phyloP scores from a whole-genome alignment of 37 sponge, comb jelly and placozoan species.

The Cliona cf. orientalis region DNA sequence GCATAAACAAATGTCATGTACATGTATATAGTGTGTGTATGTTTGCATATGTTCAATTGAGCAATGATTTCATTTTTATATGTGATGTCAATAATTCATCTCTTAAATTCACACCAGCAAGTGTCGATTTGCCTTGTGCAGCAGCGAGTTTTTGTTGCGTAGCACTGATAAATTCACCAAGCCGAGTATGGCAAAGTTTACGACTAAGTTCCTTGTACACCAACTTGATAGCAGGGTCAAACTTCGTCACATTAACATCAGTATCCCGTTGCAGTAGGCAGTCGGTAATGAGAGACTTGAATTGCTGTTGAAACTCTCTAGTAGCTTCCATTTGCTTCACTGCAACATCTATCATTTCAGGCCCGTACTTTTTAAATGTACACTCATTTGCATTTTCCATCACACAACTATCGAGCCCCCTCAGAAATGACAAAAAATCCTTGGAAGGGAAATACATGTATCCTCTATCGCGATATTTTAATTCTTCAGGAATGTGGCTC shows the following conservation, averaged over 20 bases:
- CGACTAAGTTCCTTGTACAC: slow-evolving; percentile 13
- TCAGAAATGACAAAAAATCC: slow-evolving; percentile 12
- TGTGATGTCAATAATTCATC: slow-evolving; percentile 27
- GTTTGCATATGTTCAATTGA: not conserved
- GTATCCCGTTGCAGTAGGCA: not conserved
- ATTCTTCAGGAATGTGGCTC: slow-evolving; percentile 1
- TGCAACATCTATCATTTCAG: slow-evolving; percentile 20
- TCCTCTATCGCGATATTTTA: slow-evolving; percentile 23
- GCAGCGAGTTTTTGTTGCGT: slow-evolving; percentile 34
- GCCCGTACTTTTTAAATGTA: slow-evolving; percentile 25
- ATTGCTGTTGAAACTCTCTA: slow-evolving; percentile 16
- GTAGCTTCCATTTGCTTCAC: slow-evolving; percentile 24
- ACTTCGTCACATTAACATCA: not conserved
- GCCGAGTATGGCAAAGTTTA: slow-evolving; percentile 31
- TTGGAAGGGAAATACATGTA: slow-evolving; percentile 32
- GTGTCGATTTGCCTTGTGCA: slow-evolving; percentile 16
- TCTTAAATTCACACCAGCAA: slow-evolving; percentile 37
- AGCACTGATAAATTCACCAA: slow-evolving; percentile 25
- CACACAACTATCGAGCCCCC: slow-evolving; percentile 6
- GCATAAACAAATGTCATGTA: not conserved
- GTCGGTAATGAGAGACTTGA: slow-evolving; percentile 12
- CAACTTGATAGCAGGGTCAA: not conserved
- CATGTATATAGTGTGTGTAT: too few species aligned
- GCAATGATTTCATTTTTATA: slow-evolving; percentile 9
- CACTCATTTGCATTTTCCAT: slow-evolving; percentile 30